Conservation (phyloP, 2,113 vertebrate species). For the Ginglymostoma cirratum region DNA sequence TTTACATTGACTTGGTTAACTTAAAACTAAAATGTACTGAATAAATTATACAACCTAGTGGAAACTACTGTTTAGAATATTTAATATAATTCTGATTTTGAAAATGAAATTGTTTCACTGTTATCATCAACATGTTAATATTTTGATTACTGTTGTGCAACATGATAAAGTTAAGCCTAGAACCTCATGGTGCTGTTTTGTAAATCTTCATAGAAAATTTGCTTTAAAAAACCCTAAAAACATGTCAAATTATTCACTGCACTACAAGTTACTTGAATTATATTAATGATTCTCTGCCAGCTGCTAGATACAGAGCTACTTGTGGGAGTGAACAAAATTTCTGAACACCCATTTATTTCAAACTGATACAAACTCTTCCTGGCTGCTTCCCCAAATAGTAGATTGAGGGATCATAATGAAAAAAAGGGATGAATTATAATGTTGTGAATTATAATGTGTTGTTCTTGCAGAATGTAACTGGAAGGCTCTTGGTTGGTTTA, state of each 20-base stretch:
- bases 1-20: too few relatives aligned
- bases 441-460: not conserved
- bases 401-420: not conserved
- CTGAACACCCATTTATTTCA: not conserved
- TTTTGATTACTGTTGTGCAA: not conserved
- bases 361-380: not conserved
- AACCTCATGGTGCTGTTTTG: not conserved
- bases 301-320: not conserved
- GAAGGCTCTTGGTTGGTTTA: slow-evolving; percentile 74
- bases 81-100: not conserved
- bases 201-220: too few relatives aligned
- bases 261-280: not conserved
- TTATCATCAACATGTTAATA: not conserved
- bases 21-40: too few relatives aligned
- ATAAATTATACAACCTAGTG: too few relatives aligned
- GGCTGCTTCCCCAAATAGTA: not conserved
- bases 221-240: not conserved
- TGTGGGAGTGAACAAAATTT: not conserved
- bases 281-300: not conserved
- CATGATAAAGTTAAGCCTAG: not conserved
- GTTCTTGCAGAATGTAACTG: slow-evolving; percentile 66
- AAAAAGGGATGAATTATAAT: not conserved
- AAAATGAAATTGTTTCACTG: not conserved
- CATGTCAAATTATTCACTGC: not conserved
- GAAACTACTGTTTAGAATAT: not conserved